Evolutionary conservation across 1,140 invertebrate species (phyloP).

Genomic region (Drosophila insularis): DNA sequence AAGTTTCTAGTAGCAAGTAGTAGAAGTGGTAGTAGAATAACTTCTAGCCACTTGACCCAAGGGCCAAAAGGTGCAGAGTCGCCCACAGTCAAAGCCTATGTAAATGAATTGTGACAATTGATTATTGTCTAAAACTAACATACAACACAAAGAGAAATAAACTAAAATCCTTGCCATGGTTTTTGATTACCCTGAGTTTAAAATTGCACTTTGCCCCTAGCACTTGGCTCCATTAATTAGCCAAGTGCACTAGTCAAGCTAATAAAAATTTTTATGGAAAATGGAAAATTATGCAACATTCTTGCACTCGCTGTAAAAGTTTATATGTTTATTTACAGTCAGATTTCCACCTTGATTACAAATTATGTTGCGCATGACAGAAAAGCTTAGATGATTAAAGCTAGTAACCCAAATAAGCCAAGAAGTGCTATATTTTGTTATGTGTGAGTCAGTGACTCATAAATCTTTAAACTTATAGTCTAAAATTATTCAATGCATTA

Average conservation of each 20-base stretch:
- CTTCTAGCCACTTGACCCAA: slow-evolving; percentile 70
- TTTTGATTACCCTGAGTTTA: background rate
- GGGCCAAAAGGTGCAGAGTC: slow-evolving; percentile 26
- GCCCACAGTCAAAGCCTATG: background rate
- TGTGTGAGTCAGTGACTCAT: too few species aligned
- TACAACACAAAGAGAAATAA: slow-evolving; percentile 6
- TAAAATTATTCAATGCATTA: too few species aligned
- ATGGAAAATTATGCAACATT: background rate
- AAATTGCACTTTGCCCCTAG: slow-evolving; percentile 31
- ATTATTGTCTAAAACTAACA: background rate
- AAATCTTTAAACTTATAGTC: too few species aligned
- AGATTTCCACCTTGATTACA: background rate
- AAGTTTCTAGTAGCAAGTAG: slow-evolving; percentile 61
- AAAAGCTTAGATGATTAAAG: too few species aligned
- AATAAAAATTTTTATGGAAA: background rate
- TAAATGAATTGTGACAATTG: slow-evolving; percentile 51
- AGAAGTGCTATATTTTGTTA: too few species aligned
- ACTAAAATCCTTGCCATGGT: background rate
- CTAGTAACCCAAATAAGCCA: too few species aligned
- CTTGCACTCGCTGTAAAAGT: background rate
- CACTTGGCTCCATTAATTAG: slow-evolving; percentile 4
- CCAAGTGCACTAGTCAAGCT: background rate
- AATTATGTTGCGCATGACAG: background rate
- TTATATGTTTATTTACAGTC: background rate
- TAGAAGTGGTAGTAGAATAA: slow-evolving; percentile 44